Evolutionary conservation across 2,888 invertebrate species (phyloP).

Genomic region (Rotaria socialis): DNA sequence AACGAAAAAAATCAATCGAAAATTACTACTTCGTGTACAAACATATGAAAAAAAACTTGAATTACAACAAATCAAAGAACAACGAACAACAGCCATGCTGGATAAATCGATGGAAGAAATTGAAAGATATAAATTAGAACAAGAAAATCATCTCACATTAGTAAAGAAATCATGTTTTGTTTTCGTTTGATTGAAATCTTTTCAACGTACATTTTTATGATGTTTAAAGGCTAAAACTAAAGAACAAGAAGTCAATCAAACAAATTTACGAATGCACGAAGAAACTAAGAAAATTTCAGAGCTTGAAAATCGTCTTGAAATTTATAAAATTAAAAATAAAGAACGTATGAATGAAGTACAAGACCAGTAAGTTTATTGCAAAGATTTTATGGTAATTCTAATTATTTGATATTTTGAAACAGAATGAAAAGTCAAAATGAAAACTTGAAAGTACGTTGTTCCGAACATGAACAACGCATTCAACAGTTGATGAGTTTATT

Average conservation of each 20-base stretch:
- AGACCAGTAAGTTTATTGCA: conserved; percentile 50
- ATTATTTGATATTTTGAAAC: conserved; percentile 21
- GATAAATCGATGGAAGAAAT: conserved; percentile 49
- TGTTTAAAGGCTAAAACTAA: conserved; percentile 10
- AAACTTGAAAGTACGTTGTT: conserved; percentile 53
- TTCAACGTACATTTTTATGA: not conserved
- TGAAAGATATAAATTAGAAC: conserved; percentile 54
- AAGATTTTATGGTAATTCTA: not conserved
- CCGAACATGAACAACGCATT: conserved; percentile 56
- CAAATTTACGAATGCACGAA: conserved; percentile 52
- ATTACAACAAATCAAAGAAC: conserved; percentile 53
- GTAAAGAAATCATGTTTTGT: conserved; percentile 49
- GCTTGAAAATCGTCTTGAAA: conserved; percentile 56
- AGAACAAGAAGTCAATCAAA: conserved; percentile 51
- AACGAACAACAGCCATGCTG: conserved; percentile 48
- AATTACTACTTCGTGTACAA: conserved; percentile 52
- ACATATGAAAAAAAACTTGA: conserved; percentile 54
- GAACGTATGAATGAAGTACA: conserved; percentile 53
- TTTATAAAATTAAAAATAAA: conserved; percentile 53
- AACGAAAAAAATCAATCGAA: conserved; percentile 48
- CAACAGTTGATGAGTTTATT: conserved; percentile 53
- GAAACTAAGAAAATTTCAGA: conserved; percentile 52
- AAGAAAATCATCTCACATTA: conserved; percentile 54
- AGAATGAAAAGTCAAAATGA: conserved; percentile 56
- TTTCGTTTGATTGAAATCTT: not conserved